A percentile compares a stretch with the other conserved stretches of the same genome.
phyloP scores from a whole-genome alignment of 2,797 vertebrate species.

The Aselliscus stoliczkanus region DNA sequence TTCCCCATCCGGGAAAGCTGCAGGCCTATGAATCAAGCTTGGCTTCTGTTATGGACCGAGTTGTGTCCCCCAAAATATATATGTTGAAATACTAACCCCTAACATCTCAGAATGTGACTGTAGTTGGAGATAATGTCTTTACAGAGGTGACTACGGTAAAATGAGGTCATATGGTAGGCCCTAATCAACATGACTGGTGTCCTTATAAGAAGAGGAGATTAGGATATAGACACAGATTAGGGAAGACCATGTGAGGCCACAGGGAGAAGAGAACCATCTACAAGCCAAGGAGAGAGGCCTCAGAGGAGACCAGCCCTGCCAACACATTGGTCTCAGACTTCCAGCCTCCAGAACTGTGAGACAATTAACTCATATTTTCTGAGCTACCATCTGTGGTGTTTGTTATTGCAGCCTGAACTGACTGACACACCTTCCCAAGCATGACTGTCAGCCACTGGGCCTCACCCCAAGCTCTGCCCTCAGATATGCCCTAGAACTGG shows the following conservation, averaged over 20 bases:
- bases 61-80: not conserved
- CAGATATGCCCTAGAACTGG: not conserved
- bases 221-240: not conserved
- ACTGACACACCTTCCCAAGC: not conserved
- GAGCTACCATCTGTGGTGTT: not conserved
- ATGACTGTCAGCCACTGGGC: no score
- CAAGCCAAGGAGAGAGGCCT: not conserved
- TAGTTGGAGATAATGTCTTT: not conserved
- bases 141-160: not conserved
- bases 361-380: not conserved
- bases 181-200: not conserved
- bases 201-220: not conserved
- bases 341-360: not conserved
- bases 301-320: not conserved
- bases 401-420: not conserved
- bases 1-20: not conserved
- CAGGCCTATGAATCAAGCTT: not conserved
- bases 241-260: not conserved
- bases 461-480: not conserved
- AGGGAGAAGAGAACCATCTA: not conserved
- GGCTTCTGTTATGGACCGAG: not conserved
- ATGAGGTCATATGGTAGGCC: not conserved
- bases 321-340: not conserved
- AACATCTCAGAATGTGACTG: not conserved
- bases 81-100: not conserved